Evolutionary conservation across 2,113 vertebrate genomes (phyloP), one percentile per base, ranked within the genome.

Genomic region (Ranitomeya variabilis): DNA sequence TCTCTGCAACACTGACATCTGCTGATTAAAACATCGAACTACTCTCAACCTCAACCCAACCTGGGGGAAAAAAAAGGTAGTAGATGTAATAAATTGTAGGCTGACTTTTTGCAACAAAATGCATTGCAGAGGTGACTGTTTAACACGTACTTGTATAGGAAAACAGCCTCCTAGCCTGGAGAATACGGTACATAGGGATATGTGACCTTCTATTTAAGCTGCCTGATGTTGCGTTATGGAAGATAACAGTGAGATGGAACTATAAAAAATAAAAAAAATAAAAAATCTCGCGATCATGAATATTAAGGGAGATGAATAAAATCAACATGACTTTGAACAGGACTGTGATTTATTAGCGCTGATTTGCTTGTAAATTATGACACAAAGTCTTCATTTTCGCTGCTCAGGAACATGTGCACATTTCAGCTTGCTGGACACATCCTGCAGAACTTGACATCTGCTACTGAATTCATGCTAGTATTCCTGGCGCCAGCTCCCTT

Each of bases 311-410:
- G 93, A 94, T 94, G 95, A 96, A 96, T 96, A 96, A 96, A 96
- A 96, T 95, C 96, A 96, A 95, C 93, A 94, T 94, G 94, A 95
- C 95, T 95, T 93, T 95, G 97, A 94, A 92, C 95, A 96, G 94
- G 96, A 97, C 96, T 95, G 96, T 98, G 97, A 98, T 99, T 97
- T 99, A 98, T 98, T 96, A 95, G 94, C 93, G 94, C 93, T 91
- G 94, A 95, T 95, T 94, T 92, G 92, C 91, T 78, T 93, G 93
- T 95, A 95, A 96, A 96, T 96, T 95, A 95, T 91, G 90, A 91
- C 93, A 94, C 92, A 95, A 94, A 95, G 90, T 92, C 91, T 93
- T 95, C 84, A 0, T 93, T 95, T 92, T 93, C 92, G 90, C 94
- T 93, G 90, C 91, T 93, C 90, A 92, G 91, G 85, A 94, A 92